phyloP scores from a whole-genome alignment of 2,888 invertebrate species.

The Lithosia quadra region DNA sequence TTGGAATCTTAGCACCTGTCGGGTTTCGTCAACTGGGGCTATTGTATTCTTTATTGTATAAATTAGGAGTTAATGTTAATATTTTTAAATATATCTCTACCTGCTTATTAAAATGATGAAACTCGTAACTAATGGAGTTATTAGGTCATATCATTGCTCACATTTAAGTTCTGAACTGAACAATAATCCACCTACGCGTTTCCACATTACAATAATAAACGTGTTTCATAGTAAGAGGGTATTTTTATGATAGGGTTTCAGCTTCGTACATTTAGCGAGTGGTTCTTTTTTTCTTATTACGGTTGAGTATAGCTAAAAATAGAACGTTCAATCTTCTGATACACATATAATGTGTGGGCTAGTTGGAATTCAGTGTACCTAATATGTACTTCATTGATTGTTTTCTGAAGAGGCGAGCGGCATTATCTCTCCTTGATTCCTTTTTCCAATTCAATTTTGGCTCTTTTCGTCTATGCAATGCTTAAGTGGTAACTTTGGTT shows the following conservation, averaged over 20 bases:
- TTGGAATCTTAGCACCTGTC: too few relatives aligned
- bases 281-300: slow-evolving; percentile 3
- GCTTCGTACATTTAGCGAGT: not conserved
- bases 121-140: too few relatives aligned
- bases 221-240: not conserved
- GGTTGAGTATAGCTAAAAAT: slow-evolving; percentile 9
- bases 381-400: too few relatives aligned
- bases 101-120: too few relatives aligned
- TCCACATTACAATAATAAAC: not conserved
- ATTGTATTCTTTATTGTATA: too few relatives aligned
- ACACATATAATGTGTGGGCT: not conserved
- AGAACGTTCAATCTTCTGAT: slow-evolving; percentile 11
- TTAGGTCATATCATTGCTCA: not conserved
- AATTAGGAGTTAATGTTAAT: too few relatives aligned
- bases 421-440: not conserved
- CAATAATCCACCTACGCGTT: not conserved
- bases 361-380: too few relatives aligned
- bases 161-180: not conserved
- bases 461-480: too few relatives aligned
- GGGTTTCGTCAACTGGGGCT: too few relatives aligned
- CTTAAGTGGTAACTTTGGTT: too few relatives aligned
- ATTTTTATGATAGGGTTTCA: not conserved
- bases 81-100: too few relatives aligned
- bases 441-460: not conserved
- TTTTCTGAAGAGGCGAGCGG: not conserved